A percentile compares a stretch with the other conserved stretches of the same genome.
These are phyloP conservation scores for Rissa tridactyla DNA, from an alignment of 2,113 vertebrate genomes.

Conservation along the genomic window DNA sequence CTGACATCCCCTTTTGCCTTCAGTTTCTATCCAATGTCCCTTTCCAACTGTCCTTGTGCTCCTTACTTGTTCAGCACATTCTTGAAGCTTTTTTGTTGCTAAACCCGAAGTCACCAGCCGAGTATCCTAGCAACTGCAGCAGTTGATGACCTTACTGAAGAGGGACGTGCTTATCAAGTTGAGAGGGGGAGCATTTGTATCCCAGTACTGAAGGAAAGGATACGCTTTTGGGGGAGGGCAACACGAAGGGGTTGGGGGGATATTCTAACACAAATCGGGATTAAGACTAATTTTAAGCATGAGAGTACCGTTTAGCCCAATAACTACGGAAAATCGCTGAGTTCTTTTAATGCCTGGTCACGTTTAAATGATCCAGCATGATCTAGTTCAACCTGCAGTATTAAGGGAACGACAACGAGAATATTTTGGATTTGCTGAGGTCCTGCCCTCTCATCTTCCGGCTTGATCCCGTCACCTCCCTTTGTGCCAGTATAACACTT, in stretches of 20 bases:
- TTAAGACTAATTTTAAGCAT: background rate
- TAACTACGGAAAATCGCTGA: background rate
- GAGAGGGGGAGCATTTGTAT: background rate
- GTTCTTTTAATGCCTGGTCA: background rate
- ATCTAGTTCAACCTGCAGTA: background rate
- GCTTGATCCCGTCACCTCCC: background rate
- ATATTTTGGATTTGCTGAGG: background rate
- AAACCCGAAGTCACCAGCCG: background rate
- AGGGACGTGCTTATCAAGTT: constrained; percentile 24
- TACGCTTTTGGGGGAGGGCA: background rate
- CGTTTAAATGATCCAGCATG: background rate
- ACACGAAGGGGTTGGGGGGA: background rate
- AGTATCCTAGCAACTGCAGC: constrained; percentile 60
- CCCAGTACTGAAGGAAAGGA: background rate
- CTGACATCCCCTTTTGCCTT: background rate
- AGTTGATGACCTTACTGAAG: constrained; percentile 31
- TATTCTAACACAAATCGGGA: background rate
- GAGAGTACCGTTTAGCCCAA: background rate
- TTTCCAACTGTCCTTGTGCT: background rate
- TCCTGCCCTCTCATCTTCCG: background rate
- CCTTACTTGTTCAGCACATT: constrained; percentile 32
- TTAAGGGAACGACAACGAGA: background rate
- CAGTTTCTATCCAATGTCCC: background rate
- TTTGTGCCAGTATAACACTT: background rate
- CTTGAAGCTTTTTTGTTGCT: constrained; percentile 22